phyloP scores from a whole-genome alignment of 2,888 invertebrate species.

The Lithodes maja region DNA sequence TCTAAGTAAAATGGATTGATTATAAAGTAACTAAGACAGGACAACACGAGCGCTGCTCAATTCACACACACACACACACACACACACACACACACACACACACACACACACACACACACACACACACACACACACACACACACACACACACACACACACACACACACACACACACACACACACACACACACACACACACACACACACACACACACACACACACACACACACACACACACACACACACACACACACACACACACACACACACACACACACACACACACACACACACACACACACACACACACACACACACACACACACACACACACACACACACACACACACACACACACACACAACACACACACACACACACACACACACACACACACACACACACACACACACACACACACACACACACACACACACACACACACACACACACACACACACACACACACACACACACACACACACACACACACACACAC shows the following conservation, averaged over 20 bases:
- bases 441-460: no score
- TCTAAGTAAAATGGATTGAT: no score
- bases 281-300: no score
- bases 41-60: background rate
- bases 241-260: slow-evolving; percentile 53
- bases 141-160: slow-evolving; percentile 44
- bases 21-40: no score
- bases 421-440: background rate
- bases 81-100: slow-evolving; percentile 47
- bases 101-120: slow-evolving; percentile 39
- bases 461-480: no score
- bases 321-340: no score
- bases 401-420: slow-evolving; percentile 3
- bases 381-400: background rate
- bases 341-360: background rate
- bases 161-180: slow-evolving; percentile 35
- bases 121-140: slow-evolving; percentile 44
- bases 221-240: slow-evolving; percentile 52
- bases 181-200: slow-evolving; percentile 35
- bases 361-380: no score
- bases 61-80: slow-evolving; percentile 41
- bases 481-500: no score
- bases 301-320: no score
- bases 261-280: background rate
- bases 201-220: slow-evolving; percentile 45